Percentiles rank a stretch among this genome's conserved stretches.
Evolutionary conservation across 2,113 vertebrate genomes (phyloP).

Genomic region (Gambusia affinis): DNA sequence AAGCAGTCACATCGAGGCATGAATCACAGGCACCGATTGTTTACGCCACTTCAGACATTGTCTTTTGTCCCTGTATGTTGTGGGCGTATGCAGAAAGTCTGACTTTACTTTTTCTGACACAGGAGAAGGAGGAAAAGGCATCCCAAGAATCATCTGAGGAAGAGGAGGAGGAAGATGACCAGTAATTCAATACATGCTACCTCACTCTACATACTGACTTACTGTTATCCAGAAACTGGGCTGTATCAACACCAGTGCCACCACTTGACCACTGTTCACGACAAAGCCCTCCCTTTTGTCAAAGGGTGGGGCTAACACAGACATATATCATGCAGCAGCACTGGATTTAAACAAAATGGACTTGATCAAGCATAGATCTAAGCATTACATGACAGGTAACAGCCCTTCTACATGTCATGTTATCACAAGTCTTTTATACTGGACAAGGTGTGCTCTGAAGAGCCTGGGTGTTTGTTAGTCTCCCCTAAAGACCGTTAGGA

Average conservation of each 20-base stretch:
- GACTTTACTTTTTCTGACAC: neutral
- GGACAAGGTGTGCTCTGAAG: constrained; percentile 77
- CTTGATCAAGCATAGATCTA: constrained; percentile 73
- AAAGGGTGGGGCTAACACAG: constrained; percentile 59
- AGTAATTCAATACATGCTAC: constrained; percentile 88
- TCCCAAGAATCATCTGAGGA: constrained; percentile 95
- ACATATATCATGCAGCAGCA: constrained; percentile 78
- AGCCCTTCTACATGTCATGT: constrained; percentile 68
- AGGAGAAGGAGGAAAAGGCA: constrained; percentile 92
- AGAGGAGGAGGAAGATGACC: constrained; percentile 90
- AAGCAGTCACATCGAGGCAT: constrained; percentile 25
- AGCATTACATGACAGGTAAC: constrained; percentile 70
- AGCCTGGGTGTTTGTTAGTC: constrained; percentile 52
- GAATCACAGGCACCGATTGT: constrained; percentile 41
- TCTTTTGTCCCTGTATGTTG: neutral
- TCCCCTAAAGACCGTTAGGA: constrained; percentile 56
- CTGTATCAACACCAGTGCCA: constrained; percentile 78
- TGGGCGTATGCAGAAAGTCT: constrained; percentile 15
- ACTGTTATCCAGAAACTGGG: constrained; percentile 81
- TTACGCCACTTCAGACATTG: neutral
- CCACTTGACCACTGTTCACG: constrained; percentile 71
- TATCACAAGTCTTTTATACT: constrained; percentile 80
- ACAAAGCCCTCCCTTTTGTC: constrained; percentile 48
- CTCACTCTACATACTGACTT: constrained; percentile 84
- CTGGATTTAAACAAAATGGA: constrained; percentile 79